Conservation (phyloP, 2,888 invertebrate species). For the Machimus rusticus region DNA sequence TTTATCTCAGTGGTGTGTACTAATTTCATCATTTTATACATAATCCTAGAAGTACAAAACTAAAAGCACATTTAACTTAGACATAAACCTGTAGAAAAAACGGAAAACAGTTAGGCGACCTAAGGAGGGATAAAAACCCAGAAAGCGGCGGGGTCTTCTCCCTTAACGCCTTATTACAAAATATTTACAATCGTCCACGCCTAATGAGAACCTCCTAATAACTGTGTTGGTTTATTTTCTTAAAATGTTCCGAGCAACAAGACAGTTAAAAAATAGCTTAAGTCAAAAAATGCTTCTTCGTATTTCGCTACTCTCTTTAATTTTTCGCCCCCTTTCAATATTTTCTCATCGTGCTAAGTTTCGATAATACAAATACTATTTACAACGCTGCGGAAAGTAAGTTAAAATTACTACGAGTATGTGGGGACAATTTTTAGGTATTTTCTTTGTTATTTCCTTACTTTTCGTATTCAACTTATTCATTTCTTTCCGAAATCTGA, state of each 20-base stretch:
- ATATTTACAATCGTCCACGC: not conserved
- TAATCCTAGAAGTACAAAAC: not conserved
- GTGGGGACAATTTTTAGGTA: not conserved
- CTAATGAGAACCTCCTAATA: not conserved
- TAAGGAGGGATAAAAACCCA: not conserved
- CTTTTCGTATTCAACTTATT: not conserved
- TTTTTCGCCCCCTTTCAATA: not conserved
- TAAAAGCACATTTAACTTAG: not conserved
- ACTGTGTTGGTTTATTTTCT: not conserved
- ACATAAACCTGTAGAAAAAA: not conserved
- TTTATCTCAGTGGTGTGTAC: not conserved
- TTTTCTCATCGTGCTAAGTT: not conserved
- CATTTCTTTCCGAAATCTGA: not conserved
- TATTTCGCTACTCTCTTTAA: not conserved
- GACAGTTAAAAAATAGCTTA: not conserved
- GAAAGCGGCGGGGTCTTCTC: not conserved
- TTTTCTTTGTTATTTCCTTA: not conserved
- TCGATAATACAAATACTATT: not conserved
- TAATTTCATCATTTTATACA: not conserved
- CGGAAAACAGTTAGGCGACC: not conserved
- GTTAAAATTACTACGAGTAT: not conserved
- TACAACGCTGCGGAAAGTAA: not conserved
- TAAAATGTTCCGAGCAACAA: not conserved
- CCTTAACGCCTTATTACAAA: not conserved
- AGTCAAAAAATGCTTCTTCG: not conserved